Evolutionary conservation across 2,888 invertebrate species (phyloP), one percentile per base, ranked within the genome.

Genomic region (Anoplius nigerrimus): DNA sequence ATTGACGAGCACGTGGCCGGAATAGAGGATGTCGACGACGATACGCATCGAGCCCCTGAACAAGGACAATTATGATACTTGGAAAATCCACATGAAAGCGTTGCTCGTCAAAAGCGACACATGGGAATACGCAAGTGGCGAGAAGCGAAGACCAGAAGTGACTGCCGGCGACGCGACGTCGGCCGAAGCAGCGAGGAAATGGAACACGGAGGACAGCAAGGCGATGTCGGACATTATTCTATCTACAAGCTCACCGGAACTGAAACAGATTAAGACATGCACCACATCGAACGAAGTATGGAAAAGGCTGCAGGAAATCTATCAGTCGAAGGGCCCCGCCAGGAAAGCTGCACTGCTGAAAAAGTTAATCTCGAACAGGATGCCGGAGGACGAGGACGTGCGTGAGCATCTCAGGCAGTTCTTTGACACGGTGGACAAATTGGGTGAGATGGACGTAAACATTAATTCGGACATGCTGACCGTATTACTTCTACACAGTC

Each of bases 341-440:
- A 70, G 85, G 45, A 89, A 89, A 66, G 89, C 88, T 0, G 87
- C 84, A 2, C 67, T 89, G 3, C 66, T 89, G 15, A 89, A 89
- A 58, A 76, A 82, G 45, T 69, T 89, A 2, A 81, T 82, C 2
- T 62, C 87, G 4, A 82, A 81, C 8, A 81, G 81, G 42, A 87
- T 89, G 87, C 48, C 61, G 16, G 82, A 87, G 18, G 68, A 66
- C 2, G 80, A 75, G 0, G 84, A 87, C 61, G 78, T 88, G 2
- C 74, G 84, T 16, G 81, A 84, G 11, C 87, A 88, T 70, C 57
- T 88, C 3, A 75, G 76, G 43, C 78, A 76, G 18, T 87, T 88
- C 64, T 86, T 87, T 62, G 86, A 87, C 20, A 72, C 81, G 1
- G 84, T 88, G 11, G 83, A 83, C 54, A 87, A 86, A 68, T 59